Evolutionary conservation across 2,797 vertebrate genomes (phyloP).

Genomic region (Buceros bicornis): DNA sequence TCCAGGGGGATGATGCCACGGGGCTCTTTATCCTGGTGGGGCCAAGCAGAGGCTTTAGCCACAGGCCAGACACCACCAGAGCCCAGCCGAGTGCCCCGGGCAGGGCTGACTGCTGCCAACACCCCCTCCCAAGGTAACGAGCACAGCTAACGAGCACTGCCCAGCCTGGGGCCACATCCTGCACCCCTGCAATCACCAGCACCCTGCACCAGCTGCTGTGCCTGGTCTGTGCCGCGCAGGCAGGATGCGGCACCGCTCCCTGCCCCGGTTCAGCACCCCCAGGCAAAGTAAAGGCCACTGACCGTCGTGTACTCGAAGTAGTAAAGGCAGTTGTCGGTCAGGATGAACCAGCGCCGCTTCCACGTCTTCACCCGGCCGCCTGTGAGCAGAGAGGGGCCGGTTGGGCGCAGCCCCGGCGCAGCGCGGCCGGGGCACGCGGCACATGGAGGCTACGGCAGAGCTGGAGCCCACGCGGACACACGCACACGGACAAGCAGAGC

Average conservation of each 20-base stretch:
- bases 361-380: conserved; percentile 97
- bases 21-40: conserved; percentile 92
- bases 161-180: background rate
- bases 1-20: conserved; percentile 96
- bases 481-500: conserved; percentile 32
- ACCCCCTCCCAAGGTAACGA: too few species aligned
- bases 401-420: background rate
- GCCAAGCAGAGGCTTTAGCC: background rate
- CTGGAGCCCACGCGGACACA: background rate
- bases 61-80: background rate
- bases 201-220: accelerated
- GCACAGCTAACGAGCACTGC: too few species aligned
- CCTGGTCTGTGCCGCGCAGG: background rate
- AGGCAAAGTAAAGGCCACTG: conserved; percentile 67
- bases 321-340: conserved; percentile 98
- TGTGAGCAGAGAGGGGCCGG: conserved; percentile 72
- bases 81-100: accelerated
- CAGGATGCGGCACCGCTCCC: accelerated
- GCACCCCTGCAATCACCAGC: accelerated
- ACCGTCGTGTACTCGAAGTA: conserved; percentile 99
- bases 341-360: conserved; percentile 98
- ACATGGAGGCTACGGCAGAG: background rate
- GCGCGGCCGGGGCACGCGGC: background rate
- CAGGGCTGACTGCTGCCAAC: background rate
- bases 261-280: background rate